Conservation (phyloP, 2,888 invertebrate species). For the Dryomyza anilis region DNA sequence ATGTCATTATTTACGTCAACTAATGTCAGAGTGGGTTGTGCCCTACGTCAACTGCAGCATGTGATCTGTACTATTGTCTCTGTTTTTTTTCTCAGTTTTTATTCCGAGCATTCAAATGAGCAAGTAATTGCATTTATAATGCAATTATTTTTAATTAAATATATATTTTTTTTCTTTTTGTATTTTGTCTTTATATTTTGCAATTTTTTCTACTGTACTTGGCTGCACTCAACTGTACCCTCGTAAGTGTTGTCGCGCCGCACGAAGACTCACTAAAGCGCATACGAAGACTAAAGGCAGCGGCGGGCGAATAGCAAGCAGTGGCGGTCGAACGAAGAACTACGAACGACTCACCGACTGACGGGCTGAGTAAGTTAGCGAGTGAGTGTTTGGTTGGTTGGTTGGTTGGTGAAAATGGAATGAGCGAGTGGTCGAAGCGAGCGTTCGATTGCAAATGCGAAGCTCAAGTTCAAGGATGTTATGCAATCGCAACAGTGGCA, state of each 20-base stretch:
- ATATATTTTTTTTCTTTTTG: constrained; percentile 7
- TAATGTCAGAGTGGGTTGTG: no score
- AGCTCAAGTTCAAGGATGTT: constrained; percentile 61
- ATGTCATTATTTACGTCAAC: no score
- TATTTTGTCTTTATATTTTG: constrained; percentile 13
- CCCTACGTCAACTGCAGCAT: no score
- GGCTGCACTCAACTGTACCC: constrained; percentile 22
- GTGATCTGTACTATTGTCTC: no score
- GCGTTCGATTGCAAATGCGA: constrained; percentile 36
- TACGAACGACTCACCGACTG: not conserved
- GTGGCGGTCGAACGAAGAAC: constrained; percentile 1
- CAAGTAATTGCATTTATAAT: not conserved
- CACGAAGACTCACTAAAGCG: constrained; percentile 27
- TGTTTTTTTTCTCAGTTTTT: no score
- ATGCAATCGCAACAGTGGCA: constrained; percentile 48
- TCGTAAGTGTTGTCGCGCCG: not conserved
- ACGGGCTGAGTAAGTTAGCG: constrained; percentile 19
- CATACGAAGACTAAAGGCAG: not conserved
- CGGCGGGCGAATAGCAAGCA: not conserved
- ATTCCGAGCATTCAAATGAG: no score
- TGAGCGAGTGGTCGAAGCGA: not conserved
- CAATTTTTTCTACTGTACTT: constrained; percentile 2
- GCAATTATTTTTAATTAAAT: not conserved
- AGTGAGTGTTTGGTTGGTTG: not conserved
- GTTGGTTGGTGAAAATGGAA: not conserved